Conservation (phyloP, 2,888 invertebrate species). For the Cheilosia grossa region DNA sequence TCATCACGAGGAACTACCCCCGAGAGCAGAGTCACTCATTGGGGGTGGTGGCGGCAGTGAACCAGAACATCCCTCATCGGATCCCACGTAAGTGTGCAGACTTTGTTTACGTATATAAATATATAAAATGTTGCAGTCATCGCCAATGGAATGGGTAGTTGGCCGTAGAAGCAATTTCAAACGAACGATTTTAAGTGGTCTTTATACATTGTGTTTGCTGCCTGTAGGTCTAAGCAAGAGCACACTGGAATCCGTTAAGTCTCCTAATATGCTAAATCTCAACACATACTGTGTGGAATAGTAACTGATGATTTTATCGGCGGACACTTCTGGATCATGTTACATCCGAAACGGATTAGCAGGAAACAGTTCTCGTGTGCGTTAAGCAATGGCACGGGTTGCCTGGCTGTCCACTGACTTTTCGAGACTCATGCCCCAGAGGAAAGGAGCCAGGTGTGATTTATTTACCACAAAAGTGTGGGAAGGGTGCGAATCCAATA, state of each 20-base stretch:
- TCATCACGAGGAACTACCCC: constrained; percentile 81
- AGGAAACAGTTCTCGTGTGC: constrained; percentile 26
- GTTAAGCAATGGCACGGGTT: background rate
- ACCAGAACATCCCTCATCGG: constrained; percentile 79
- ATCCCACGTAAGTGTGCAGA: constrained; percentile 81
- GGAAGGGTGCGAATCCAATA: background rate
- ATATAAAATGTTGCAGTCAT: constrained; percentile 47
- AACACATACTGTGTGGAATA: background rate
- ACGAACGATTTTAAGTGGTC: background rate
- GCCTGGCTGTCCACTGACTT: background rate
- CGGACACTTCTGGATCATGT: constrained; percentile 36
- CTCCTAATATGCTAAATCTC: too few species aligned
- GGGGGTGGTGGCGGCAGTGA: constrained; percentile 77
- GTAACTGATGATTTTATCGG: constrained; percentile 38
- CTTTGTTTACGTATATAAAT: constrained; percentile 7
- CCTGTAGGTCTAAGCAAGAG: background rate
- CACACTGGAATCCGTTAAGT: background rate
- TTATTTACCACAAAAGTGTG: constrained; percentile 47
- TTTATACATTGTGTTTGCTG: background rate
- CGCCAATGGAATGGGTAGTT: constrained; percentile 13
- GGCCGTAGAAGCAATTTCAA: constrained; percentile 3
- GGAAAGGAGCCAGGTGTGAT: constrained; percentile 28
- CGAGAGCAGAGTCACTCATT: constrained; percentile 80
- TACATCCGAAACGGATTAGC: constrained; percentile 43
- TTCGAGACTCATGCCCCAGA: constrained; percentile 7